phyloP scores from a whole-genome alignment of 2,888 invertebrate species.

The Zele albiditarsus region DNA sequence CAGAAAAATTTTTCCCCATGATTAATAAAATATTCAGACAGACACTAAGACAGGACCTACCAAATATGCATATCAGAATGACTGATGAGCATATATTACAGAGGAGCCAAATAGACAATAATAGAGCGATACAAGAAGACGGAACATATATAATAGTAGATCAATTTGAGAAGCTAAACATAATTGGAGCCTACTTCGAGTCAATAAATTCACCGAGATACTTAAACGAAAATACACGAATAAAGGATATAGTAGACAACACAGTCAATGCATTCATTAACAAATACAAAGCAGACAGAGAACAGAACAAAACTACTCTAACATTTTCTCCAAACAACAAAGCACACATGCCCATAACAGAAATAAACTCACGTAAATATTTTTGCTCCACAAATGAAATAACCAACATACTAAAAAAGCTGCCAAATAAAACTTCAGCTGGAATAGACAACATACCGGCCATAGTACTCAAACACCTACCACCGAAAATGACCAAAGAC shows the following conservation, averaged over 20 bases:
- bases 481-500: slow-evolving; percentile 18
- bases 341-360: too few species aligned
- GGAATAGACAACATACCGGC: slow-evolving; percentile 39
- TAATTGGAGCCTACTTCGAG: slow-evolving; percentile 23
- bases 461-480: slow-evolving; percentile 47
- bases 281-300: neutral
- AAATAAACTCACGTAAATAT: too few species aligned
- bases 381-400: too few species aligned
- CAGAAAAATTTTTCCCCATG: too few species aligned
- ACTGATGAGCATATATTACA: neutral
- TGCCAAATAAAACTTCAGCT: too few species aligned
- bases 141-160: neutral
- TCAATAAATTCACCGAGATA: slow-evolving; percentile 15
- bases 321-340: too few species aligned
- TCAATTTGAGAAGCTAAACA: slow-evolving; percentile 8
- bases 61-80: neutral
- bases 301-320: too few species aligned
- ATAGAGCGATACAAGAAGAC: neutral
- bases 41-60: neutral
- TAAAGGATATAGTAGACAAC: neutral
- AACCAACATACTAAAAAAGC: too few species aligned
- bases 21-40: too few species aligned
- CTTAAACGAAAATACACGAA: neutral
- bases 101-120: neutral
- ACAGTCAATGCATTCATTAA: neutral